These are phyloP conservation scores for Eulemur albifrons DNA, from an alignment of 2,797 vertebrate genomes.

Conservation along the genomic window DNA sequence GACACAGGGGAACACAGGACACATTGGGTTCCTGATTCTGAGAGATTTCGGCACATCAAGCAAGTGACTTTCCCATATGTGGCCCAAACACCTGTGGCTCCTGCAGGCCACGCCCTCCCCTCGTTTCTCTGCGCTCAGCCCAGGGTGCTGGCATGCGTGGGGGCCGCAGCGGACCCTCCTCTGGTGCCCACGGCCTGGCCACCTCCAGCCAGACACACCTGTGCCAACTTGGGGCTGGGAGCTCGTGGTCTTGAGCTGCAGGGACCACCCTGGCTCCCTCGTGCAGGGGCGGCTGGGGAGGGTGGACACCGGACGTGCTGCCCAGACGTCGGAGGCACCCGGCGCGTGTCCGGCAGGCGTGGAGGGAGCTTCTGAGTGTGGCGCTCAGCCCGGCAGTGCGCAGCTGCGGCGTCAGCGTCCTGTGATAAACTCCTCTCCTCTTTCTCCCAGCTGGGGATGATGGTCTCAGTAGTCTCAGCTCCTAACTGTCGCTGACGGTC, in stretches of 20 bases:
- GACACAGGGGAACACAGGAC: background rate
- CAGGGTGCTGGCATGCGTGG: rapidly evolving
- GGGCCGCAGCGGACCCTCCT: background rate
- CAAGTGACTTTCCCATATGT: background rate
- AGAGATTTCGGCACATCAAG: rapidly evolving
- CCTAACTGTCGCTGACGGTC: background rate
- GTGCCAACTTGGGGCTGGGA: background rate
- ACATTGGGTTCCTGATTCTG: rapidly evolving
- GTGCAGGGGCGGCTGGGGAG: background rate
- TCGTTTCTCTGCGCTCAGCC: too few species aligned
- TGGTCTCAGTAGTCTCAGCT: background rate
- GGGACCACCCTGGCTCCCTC: rapidly evolving
- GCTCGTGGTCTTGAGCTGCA: rapidly evolving
- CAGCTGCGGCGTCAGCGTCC: background rate
- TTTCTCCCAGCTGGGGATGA: background rate
- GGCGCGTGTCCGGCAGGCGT: rapidly evolving
- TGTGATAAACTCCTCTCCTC: background rate
- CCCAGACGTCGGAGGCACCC: background rate
- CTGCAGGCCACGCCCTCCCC: background rate
- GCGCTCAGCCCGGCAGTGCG: background rate
- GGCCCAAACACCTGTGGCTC: background rate
- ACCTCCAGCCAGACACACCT: rapidly evolving
- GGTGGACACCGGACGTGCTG: too few species aligned
- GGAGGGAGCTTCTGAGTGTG: background rate
- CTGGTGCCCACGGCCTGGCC: background rate